These are phyloP conservation scores for Malurus melanocephalus DNA, from an alignment of 2,113 vertebrate genomes.

Conservation along the genomic window DNA sequence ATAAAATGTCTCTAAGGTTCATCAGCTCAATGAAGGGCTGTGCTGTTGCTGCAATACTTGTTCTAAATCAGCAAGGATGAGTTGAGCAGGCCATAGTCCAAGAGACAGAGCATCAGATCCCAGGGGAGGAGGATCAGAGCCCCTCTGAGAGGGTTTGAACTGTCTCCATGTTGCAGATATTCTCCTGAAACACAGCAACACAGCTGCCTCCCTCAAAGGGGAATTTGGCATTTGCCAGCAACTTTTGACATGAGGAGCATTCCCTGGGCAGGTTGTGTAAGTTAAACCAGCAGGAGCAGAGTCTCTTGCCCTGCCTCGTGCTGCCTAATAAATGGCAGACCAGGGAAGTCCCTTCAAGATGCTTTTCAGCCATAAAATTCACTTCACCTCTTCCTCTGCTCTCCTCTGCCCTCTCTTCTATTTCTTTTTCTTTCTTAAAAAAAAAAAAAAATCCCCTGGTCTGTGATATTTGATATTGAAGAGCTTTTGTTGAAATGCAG, in stretches of 20 bases:
- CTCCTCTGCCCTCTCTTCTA: background rate
- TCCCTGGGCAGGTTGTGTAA: background rate
- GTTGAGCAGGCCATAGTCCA: background rate
- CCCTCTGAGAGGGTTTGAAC: background rate
- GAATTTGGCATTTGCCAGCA: background rate
- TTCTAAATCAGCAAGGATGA: background rate
- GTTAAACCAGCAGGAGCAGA: background rate
- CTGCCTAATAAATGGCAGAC: background rate
- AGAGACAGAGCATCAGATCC: background rate
- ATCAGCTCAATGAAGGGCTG: rapidly evolving
- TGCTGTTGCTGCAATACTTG: background rate
- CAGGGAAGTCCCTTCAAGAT: background rate
- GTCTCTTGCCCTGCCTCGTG: background rate
- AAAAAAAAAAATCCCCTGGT: background rate
- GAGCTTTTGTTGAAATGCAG: background rate
- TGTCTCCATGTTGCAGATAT: background rate
- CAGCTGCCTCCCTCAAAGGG: background rate
- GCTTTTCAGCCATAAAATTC: background rate
- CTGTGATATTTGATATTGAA: conserved; percentile 5
- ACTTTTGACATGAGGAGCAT: background rate
- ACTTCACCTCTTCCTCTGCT: background rate
- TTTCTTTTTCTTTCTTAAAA: background rate
- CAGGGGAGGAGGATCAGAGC: background rate
- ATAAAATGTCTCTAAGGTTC: background rate
- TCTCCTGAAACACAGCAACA: background rate